A percentile compares a stretch with the other conserved stretches of the same genome.
Evolutionary conservation across 2,113 vertebrate species (phyloP).

Genomic region (Rissa tridactyla): DNA sequence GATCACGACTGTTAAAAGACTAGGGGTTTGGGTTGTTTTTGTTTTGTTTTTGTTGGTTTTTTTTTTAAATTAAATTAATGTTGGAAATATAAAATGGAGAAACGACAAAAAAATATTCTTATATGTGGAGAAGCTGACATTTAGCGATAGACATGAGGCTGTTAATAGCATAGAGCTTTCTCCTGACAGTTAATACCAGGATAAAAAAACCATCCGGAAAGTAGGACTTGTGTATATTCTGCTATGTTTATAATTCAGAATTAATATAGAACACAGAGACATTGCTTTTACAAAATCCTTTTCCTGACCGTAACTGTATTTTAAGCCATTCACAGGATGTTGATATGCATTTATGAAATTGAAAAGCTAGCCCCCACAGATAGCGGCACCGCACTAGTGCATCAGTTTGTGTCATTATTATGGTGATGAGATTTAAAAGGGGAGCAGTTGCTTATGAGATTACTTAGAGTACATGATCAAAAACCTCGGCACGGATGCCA

Average conservation of each 20-base stretch:
- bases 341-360: slow-evolving; percentile 15
- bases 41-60: too few species aligned
- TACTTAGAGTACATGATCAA: background rate
- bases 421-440: background rate
- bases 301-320: background rate
- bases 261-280: background rate
- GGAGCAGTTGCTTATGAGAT: background rate
- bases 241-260: slow-evolving; percentile 33
- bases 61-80: background rate
- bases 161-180: background rate
- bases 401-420: background rate
- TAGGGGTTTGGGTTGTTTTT: too few species aligned
- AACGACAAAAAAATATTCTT: background rate
- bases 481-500: background rate
- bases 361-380: background rate
- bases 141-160: background rate
- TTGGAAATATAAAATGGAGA: background rate
- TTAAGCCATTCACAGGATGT: slow-evolving; percentile 2
- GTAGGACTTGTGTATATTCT: background rate
- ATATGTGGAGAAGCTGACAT: background rate
- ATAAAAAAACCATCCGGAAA: background rate
- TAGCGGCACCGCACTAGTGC: background rate
- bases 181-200: background rate
- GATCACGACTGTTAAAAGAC: background rate
- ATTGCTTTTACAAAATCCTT: slow-evolving; percentile 11